Conservation (phyloP, 2,888 invertebrate genomes). For the Archips crataeganus region DNA sequence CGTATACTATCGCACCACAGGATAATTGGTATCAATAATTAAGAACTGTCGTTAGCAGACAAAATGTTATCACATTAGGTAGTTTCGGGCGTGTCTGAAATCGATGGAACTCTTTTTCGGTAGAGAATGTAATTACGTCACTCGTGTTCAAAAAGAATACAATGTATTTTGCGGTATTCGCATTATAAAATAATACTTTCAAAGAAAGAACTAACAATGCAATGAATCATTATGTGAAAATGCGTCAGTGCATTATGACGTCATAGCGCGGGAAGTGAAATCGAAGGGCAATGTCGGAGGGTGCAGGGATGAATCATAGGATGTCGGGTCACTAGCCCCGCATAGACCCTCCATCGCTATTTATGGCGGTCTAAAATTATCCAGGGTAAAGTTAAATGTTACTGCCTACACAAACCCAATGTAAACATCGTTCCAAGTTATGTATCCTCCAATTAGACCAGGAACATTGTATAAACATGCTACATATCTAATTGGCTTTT, state of each 20-base stretch:
- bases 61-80: constrained; percentile 24
- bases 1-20: constrained; percentile 20
- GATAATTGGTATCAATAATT: constrained; percentile 16
- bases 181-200: constrained; percentile 56
- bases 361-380: constrained; percentile 67
- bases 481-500: constrained; percentile 17
- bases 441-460: constrained; percentile 26
- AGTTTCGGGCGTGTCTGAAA: constrained; percentile 12
- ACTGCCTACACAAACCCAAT: constrained; percentile 47
- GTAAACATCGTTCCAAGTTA: constrained; percentile 45
- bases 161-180: constrained; percentile 46
- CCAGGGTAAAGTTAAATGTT: constrained; percentile 54
- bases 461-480: constrained; percentile 6
- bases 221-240: constrained; percentile 73
- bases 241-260: constrained; percentile 75
- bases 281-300: constrained; percentile 73
- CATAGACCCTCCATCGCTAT: constrained; percentile 65
- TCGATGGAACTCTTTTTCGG: constrained; percentile 32
- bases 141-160: constrained; percentile 1
- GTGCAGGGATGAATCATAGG: constrained; percentile 83
- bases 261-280: constrained; percentile 72
- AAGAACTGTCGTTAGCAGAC: constrained; percentile 11
- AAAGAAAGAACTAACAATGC: constrained; percentile 51
- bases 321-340: constrained; percentile 76
- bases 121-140: constrained; percentile 33